Evolutionary conservation across 2,797 vertebrate species (phyloP).

Genomic region (Streptopelia turtur): DNA sequence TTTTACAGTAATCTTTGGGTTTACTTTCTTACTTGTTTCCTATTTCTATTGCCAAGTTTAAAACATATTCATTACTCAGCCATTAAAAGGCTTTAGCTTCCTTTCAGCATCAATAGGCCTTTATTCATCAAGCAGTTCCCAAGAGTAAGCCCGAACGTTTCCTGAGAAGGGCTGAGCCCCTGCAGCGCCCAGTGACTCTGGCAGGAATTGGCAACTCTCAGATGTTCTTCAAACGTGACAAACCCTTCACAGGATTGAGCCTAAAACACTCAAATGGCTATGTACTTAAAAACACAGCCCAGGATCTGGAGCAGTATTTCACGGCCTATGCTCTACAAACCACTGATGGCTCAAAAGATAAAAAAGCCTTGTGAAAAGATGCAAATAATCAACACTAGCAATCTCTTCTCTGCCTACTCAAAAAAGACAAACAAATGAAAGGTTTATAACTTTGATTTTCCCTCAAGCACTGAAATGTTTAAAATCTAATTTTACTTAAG

Average conservation of each 20-base stretch:
- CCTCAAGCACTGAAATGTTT: neutral
- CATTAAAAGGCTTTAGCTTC: conserved; percentile 38
- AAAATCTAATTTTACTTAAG: neutral
- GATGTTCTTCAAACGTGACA: neutral
- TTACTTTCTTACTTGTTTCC: neutral
- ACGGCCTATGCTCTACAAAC: neutral
- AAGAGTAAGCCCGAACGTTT: neutral
- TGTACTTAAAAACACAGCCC: neutral
- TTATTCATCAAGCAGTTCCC: conserved; percentile 25
- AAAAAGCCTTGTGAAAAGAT: neutral
- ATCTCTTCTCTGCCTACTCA: neutral
- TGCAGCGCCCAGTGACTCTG: neutral
- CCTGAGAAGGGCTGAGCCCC: conserved; percentile 5
- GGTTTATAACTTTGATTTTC: neutral
- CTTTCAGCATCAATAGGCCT: conserved; percentile 21
- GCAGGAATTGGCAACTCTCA: neutral
- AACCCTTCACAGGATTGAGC: neutral
- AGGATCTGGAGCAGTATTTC: neutral
- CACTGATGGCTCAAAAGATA: neutral
- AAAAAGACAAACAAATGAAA: neutral
- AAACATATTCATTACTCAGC: conserved; percentile 36
- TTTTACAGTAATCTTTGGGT: neutral
- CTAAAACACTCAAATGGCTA: neutral
- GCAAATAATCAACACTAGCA: neutral
- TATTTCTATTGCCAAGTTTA: conserved; percentile 1